Evolutionary conservation across 2,113 vertebrate species (phyloP).

Genomic region (Sceloporus tristichus): DNA sequence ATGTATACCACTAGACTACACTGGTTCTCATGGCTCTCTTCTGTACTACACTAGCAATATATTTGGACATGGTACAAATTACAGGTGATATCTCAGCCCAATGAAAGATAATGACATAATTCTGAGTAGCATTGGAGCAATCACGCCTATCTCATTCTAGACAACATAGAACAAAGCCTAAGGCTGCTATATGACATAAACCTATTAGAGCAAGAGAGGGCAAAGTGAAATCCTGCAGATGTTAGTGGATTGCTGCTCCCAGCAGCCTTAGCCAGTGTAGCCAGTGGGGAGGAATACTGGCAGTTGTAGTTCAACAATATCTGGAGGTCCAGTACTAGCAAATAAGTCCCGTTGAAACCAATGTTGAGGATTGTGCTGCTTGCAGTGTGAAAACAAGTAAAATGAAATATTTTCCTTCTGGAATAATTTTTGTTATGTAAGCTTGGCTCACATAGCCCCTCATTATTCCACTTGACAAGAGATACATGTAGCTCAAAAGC

Average conservation of each 20-base stretch:
- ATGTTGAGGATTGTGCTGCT: background rate
- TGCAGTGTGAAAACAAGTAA: background rate
- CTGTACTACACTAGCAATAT: background rate
- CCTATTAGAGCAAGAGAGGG: too few relatives aligned
- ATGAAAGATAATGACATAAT: background rate
- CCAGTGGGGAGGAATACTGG: too few relatives aligned
- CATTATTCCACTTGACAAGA: background rate
- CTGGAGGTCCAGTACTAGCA: too few relatives aligned
- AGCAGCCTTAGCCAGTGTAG: too few relatives aligned
- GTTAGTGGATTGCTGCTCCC: too few relatives aligned
- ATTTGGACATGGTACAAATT: background rate
- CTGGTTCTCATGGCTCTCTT: background rate
- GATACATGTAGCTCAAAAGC: background rate
- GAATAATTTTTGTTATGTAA: background rate
- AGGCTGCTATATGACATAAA: background rate
- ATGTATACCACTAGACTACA: too few relatives aligned
- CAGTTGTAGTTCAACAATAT: too few relatives aligned
- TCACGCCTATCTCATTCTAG: background rate
- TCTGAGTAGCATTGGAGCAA: background rate
- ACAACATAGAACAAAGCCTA: background rate
- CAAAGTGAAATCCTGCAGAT: too few relatives aligned
- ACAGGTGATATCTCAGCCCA: background rate
- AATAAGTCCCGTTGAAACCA: too few relatives aligned
- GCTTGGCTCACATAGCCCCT: background rate
- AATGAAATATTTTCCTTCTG: background rate